Conservation (phyloP, 2,888 invertebrate genomes). For the Branchellion lobata region DNA sequence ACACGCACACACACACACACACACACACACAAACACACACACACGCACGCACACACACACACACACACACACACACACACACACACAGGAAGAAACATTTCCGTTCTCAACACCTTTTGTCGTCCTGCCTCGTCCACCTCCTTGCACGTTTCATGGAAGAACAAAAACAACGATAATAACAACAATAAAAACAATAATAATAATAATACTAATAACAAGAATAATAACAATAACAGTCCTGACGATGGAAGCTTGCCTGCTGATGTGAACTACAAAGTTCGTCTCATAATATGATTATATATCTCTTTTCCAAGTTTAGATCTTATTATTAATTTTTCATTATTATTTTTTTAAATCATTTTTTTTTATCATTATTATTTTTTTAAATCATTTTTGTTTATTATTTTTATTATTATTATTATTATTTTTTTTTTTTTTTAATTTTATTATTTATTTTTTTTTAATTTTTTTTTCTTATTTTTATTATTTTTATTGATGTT, state of each 20-base stretch:
- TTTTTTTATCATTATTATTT: slow-evolving; percentile 19
- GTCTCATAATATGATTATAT: neutral
- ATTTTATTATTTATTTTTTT: slow-evolving; percentile 6
- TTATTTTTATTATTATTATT: slow-evolving; percentile 41
- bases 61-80: too few relatives aligned
- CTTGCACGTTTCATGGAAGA: slow-evolving; percentile 17
- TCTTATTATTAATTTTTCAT: too few relatives aligned
- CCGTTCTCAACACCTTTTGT: too few relatives aligned
- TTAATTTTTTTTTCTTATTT: neutral
- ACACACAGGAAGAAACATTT: too few relatives aligned
- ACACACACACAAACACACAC: too few relatives aligned
- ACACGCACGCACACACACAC: too few relatives aligned
- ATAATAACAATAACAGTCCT: neutral
- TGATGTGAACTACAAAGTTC: neutral
- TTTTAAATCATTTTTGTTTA: slow-evolving; percentile 36
- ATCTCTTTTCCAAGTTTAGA: neutral
- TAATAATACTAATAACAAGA: slow-evolving; percentile 4
- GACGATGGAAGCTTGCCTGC: neutral
- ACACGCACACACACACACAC: too few relatives aligned
- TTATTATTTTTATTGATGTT: neutral
- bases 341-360: neutral
- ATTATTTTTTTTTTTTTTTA: slow-evolving; percentile 31
- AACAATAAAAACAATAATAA: neutral
- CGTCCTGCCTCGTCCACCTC: neutral
- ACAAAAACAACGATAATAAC: neutral